Evolutionary conservation across 2,113 vertebrate species (phyloP).

Genomic region (Oreochromis niloticus): DNA sequence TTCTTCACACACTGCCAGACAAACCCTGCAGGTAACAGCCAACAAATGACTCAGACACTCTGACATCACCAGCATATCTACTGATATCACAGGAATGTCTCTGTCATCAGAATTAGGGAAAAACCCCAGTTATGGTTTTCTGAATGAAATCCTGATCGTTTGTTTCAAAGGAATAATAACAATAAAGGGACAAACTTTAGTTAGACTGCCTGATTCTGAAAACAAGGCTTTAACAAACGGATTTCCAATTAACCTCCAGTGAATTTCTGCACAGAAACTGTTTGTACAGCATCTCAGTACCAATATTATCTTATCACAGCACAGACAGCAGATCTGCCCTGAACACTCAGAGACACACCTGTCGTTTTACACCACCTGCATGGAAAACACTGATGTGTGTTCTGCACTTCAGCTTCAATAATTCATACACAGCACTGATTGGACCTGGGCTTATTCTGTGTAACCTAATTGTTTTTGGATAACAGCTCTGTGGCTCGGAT

Average conservation of each 20-base stretch:
- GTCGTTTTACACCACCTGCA: neutral
- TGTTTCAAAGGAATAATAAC: neutral
- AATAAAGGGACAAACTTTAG: neutral
- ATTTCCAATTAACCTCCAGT: slow-evolving; percentile 41
- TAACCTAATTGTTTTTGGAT: neutral
- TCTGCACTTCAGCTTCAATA: neutral
- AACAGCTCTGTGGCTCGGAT: neutral
- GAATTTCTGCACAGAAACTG: slow-evolving; percentile 40
- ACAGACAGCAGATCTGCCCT: neutral
- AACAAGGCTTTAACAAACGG: slow-evolving; percentile 17
- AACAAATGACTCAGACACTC: neutral
- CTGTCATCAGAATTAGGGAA: neutral
- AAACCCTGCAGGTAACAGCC: slow-evolving; percentile 26
- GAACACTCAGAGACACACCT: neutral
- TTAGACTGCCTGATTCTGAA: neutral
- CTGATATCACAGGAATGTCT: neutral
- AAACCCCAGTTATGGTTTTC: neutral
- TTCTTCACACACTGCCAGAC: neutral
- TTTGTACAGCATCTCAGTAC: slow-evolving; percentile 6
- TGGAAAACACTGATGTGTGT: neutral
- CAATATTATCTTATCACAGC: slow-evolving; percentile 32
- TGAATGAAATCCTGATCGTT: neutral
- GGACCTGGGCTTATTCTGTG: neutral
- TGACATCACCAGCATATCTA: neutral
- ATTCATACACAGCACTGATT: neutral